phyloP scores from a whole-genome alignment of 2,888 invertebrate species.

The Lasioglossum leucozonium region DNA sequence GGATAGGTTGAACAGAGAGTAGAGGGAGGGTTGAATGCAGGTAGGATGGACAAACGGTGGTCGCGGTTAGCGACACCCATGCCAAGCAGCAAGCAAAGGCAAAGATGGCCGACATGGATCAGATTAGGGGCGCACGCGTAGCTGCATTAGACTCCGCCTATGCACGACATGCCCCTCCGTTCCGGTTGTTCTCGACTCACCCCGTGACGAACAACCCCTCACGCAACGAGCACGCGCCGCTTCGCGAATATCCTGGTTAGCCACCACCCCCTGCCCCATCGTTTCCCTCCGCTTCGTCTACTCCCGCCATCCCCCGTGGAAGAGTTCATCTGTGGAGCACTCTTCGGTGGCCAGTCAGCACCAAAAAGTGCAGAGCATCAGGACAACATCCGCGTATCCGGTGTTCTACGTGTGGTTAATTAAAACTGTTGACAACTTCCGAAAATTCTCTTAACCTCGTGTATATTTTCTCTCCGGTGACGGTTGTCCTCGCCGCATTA shows the following conservation, averaged over 20 bases:
- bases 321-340: slow-evolving; percentile 78
- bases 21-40: slow-evolving; percentile 61
- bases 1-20: slow-evolving; percentile 1
- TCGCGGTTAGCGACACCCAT: slow-evolving; percentile 79
- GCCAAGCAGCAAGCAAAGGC: slow-evolving; percentile 72
- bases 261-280: slow-evolving; percentile 52
- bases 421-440: background rate
- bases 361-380: slow-evolving; percentile 75
- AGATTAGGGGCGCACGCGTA: slow-evolving; percentile 76
- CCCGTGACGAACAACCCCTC: slow-evolving; percentile 66
- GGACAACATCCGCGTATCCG: slow-evolving; percentile 65
- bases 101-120: slow-evolving; percentile 80
- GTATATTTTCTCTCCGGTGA: background rate
- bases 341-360: slow-evolving; percentile 78
- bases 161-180: slow-evolving; percentile 50
- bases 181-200: slow-evolving; percentile 61
- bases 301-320: slow-evolving; percentile 63
- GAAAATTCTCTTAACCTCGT: background rate
- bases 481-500: slow-evolving; percentile 12
- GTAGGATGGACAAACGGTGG: slow-evolving; percentile 75
- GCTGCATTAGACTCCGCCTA: slow-evolving; percentile 64
- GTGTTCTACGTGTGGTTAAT: slow-evolving; percentile 34
- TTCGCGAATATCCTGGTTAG: slow-evolving; percentile 55
- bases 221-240: slow-evolving; percentile 65
- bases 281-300: slow-evolving; percentile 46